Percentiles rank a stretch among this genome's conserved stretches.
Evolutionary conservation across 2,113 vertebrate species (phyloP).

Genomic region (Sakesphorus luctuosus): DNA sequence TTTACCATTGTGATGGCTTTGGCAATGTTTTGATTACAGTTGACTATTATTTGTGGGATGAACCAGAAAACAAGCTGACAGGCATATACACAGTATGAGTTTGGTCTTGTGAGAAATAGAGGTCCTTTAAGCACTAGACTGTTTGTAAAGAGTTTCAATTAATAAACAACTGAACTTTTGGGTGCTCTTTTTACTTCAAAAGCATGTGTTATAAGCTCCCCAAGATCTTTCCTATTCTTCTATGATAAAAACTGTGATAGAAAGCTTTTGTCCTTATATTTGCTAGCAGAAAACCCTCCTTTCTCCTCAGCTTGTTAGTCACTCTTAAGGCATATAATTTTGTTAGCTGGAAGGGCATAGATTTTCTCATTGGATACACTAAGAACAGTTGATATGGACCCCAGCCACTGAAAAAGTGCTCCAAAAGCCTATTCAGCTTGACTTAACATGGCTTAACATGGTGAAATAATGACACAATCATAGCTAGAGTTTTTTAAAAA

Average conservation of each 20-base stretch:
- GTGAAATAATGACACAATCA: neutral
- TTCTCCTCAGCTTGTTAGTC: neutral
- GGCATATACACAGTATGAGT: neutral
- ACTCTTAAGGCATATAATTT: neutral
- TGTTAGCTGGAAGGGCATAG: neutral
- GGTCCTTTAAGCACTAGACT: neutral
- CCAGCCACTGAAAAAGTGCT: neutral
- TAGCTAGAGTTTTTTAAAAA: neutral
- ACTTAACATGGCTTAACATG: neutral
- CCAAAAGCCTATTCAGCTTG: neutral
- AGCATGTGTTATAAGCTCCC: neutral
- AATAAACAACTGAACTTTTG: neutral
- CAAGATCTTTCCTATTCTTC: neutral
- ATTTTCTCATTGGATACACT: neutral
- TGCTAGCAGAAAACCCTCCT: neutral
- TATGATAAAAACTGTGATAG: neutral
- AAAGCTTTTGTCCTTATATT: neutral
- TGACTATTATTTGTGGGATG: neutral
- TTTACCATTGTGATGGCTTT: neutral
- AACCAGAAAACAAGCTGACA: neutral
- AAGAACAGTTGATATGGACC: neutral
- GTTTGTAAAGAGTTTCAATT: neutral
- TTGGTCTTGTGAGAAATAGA: neutral
- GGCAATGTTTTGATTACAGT: neutral
- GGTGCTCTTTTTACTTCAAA: neutral